Evolutionary conservation across 30 jellyfish, hydroid and myxozoan genomes (phyloP), one percentile per base, ranked within the genome.

Genomic region (Turritopsis rubra): DNA sequence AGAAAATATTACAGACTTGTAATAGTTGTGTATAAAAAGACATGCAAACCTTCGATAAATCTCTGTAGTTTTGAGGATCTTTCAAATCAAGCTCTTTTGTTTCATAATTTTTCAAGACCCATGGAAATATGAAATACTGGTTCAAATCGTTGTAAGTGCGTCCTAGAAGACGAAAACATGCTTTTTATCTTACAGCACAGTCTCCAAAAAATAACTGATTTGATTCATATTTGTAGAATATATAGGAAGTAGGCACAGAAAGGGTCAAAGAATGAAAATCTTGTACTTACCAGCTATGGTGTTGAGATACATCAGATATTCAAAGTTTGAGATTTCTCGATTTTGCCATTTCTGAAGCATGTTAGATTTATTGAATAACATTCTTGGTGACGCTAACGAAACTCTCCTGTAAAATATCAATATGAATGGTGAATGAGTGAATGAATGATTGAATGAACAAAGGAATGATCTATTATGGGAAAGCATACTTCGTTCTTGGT

Each of bases 311-410:
- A 88, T 82, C 30, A 93, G 86, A 85, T 93, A 93, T 21, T 93
- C 96, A 85, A 93, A 93, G 66, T 88, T 93, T 19, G 99, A 88
- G 16, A 93, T 74, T 86, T 93, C 99, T 71, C 80, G 81, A 79
- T 73, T 79, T 73, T 93, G 99, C 99, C 99, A 93, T 72, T 95
- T 54, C 76, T 93, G 96, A 54, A 80, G 66, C 96, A 93, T 88
- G 85, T 93, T 86, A 22, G 99, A 88, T 85, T 93, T 93, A 19
- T 94, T 83, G 83, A 93, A 88, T 72, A 93, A 71, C 22, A 81
- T 86, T 54, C 86, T 88, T 26, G 96, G 96, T 16, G 96, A 82
- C 53, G 96, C 84, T 21, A 88, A 75, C 22, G 99, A 93, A 54
- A 84, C 73, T 28, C 79, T 31, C 86, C 98, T 92, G 54, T 16